These are phyloP conservation scores for Mystacides longicornis DNA, from an alignment of 2,888 invertebrate species.

Conservation along the genomic window DNA sequence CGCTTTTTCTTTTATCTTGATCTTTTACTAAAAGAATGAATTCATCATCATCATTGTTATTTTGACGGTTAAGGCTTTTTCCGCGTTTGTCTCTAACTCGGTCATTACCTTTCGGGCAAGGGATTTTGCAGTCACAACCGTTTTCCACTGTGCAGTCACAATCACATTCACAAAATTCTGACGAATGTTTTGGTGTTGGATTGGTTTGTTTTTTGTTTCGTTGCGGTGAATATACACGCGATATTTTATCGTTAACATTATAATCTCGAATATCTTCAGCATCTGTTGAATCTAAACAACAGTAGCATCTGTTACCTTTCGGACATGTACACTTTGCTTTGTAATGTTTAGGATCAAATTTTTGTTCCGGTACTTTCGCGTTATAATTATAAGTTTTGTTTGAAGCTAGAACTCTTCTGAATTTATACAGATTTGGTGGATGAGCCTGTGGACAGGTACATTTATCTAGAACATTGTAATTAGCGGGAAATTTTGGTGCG, in stretches of 20 bases:
- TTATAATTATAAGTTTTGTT: background rate
- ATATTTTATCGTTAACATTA: background rate
- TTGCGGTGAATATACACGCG: background rate
- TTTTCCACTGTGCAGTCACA: background rate
- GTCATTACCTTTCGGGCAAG: no score
- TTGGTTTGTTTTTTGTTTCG: background rate
- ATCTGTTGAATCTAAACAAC: background rate
- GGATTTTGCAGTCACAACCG: background rate
- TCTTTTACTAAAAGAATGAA: background rate
- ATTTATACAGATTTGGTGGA: background rate
- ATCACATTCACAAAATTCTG: background rate
- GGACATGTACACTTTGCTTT: background rate
- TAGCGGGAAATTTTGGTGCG: background rate
- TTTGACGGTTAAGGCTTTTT: background rate
- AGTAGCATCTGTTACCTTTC: background rate
- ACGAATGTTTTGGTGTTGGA: background rate
- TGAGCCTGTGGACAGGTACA: background rate
- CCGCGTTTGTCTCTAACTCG: background rate
- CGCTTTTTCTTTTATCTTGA: background rate
- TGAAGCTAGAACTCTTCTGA: background rate
- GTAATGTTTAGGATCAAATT: background rate
- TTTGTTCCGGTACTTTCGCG: background rate
- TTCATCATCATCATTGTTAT: background rate
- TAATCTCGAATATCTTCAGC: background rate
- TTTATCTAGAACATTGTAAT: background rate